phyloP scores from a whole-genome alignment of 30 jellyfish, hydroid and myxozoan genomes.

The Sanderia malayensis region DNA sequence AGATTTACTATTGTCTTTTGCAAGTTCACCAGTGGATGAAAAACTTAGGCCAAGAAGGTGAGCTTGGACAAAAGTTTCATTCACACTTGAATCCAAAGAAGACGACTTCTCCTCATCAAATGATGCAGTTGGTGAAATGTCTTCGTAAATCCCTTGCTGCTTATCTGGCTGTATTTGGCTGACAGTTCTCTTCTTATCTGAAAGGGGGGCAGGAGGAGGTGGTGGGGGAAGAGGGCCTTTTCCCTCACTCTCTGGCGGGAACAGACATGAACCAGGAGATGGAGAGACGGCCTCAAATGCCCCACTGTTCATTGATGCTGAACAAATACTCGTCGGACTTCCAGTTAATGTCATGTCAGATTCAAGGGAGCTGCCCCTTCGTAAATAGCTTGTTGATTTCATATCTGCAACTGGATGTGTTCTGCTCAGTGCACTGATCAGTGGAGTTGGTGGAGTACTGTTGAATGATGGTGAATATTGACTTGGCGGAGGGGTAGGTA shows the following conservation, averaged over 20 bases:
- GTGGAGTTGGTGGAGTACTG: slow-evolving; percentile 79
- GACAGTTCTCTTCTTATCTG: slow-evolving; percentile 16
- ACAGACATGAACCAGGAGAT: slow-evolving; percentile 38
- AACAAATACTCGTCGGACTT: slow-evolving; percentile 74
- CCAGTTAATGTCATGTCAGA: slow-evolving; percentile 47
- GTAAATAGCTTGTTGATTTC: slow-evolving; percentile 14
- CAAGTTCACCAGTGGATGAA: slow-evolving; percentile 15
- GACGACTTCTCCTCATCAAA: slow-evolving; percentile 46
- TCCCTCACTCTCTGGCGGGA: slow-evolving; percentile 15
- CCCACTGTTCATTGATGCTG: slow-evolving; percentile 67
- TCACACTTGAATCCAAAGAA: slow-evolving; percentile 16
- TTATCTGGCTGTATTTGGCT: slow-evolving; percentile 62
- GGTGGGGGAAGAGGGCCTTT: slow-evolving; percentile 54
- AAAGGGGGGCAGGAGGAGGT: slow-evolving; percentile 49
- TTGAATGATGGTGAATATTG: slow-evolving; percentile 58
- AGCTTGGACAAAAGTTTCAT: slow-evolving; percentile 36
- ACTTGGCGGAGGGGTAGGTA: slow-evolving; percentile 86
- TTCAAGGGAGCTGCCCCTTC: slow-evolving; percentile 31
- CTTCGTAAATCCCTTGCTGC: slow-evolving; percentile 69
- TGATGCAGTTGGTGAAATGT: slow-evolving; percentile 81
- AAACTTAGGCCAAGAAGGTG: slow-evolving; percentile 39
- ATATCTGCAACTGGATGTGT: slow-evolving; percentile 68
- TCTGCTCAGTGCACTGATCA: slow-evolving; percentile 49
- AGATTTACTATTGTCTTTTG: neutral
- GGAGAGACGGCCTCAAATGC: slow-evolving; percentile 89